Conservation (phyloP, 2,888 invertebrate species). For the Drosophila limbata region DNA sequence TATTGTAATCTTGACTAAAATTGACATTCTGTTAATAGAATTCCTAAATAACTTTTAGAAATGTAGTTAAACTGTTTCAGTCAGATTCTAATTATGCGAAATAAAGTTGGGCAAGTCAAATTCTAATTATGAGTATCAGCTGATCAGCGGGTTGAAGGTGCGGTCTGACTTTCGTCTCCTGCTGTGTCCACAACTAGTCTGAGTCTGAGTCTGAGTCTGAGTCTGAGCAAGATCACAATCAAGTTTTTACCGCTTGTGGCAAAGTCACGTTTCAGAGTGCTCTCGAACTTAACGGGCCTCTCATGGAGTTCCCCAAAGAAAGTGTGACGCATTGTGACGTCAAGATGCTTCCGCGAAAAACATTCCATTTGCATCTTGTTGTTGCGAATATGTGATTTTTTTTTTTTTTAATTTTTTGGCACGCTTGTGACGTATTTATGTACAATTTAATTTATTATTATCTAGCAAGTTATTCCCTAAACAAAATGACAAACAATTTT, state of each 20-base stretch:
- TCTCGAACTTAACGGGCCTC: neutral
- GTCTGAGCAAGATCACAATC: neutral
- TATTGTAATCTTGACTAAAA: neutral
- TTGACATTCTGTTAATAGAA: neutral
- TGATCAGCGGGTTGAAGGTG: neutral
- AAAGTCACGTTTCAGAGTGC: conserved; percentile 55
- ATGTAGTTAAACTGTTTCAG: conserved; percentile 1
- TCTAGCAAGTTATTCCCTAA: conserved; percentile 46
- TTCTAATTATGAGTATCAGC: conserved; percentile 14
- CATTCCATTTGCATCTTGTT: conserved; percentile 6
- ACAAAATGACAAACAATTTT: conserved; percentile 26
- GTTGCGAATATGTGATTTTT: conserved; percentile 25
- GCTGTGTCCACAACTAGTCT: neutral
- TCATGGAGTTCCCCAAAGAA: conserved; percentile 56
- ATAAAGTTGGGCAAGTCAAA: neutral
- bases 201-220: too few relatives aligned
- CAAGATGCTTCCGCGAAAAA: conserved; percentile 20
- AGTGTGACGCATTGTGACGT: conserved; percentile 57
- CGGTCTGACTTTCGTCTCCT: conserved; percentile 6
- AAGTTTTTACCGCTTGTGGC: conserved; percentile 15
- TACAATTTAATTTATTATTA: conserved; percentile 16
- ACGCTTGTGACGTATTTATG: conserved; percentile 33
- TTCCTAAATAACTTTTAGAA: neutral
- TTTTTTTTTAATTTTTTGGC: conserved; percentile 16
- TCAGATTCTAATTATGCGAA: neutral